phyloP scores from a whole-genome alignment of 1,140 invertebrate species.

The Scaptomyza montana region DNA sequence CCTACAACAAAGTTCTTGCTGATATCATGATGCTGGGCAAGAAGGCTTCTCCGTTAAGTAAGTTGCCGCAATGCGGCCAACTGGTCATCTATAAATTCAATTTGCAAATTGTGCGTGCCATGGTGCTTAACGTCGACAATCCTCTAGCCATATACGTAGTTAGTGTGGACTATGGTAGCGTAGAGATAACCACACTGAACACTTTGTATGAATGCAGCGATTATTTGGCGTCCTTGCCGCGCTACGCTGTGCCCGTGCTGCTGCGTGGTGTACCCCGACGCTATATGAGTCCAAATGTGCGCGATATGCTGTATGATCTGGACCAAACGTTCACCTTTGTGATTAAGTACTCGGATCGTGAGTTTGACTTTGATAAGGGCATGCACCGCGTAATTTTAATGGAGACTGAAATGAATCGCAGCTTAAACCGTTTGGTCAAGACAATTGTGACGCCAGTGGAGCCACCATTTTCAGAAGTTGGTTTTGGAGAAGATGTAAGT shows the following conservation, averaged over 20 bases:
- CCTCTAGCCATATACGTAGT: conserved; percentile 54
- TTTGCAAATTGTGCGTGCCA: conserved; percentile 50
- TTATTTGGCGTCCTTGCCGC: conserved; percentile 38
- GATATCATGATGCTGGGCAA: conserved; percentile 39
- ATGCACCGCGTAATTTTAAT: conserved; percentile 58
- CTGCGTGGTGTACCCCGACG: conserved; percentile 58
- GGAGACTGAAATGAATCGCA: conserved; percentile 47
- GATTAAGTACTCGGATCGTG: conserved; percentile 48
- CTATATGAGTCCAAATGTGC: conserved; percentile 53
- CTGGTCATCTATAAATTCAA: conserved; percentile 60
- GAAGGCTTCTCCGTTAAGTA: conserved; percentile 23
- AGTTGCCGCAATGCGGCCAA: conserved; percentile 55
- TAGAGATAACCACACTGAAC: conserved; percentile 52
- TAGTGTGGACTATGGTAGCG: conserved; percentile 71
- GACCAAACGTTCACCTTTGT: conserved; percentile 38
- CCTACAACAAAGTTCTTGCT: conserved; percentile 49
- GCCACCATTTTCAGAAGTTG: conserved; percentile 29
- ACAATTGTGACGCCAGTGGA: conserved; percentile 48
- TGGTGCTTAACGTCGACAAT: conserved; percentile 62
- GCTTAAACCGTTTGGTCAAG: conserved; percentile 63
- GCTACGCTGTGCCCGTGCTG: conserved; percentile 62
- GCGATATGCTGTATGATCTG: conserved; percentile 56
- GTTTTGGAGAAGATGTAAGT: conserved; percentile 49
- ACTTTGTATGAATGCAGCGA: conserved; percentile 52
- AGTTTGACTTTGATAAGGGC: conserved; percentile 37